These are phyloP conservation scores for Liparis tanakae DNA, from an alignment of 2,797 vertebrate genomes.

Conservation along the genomic window DNA sequence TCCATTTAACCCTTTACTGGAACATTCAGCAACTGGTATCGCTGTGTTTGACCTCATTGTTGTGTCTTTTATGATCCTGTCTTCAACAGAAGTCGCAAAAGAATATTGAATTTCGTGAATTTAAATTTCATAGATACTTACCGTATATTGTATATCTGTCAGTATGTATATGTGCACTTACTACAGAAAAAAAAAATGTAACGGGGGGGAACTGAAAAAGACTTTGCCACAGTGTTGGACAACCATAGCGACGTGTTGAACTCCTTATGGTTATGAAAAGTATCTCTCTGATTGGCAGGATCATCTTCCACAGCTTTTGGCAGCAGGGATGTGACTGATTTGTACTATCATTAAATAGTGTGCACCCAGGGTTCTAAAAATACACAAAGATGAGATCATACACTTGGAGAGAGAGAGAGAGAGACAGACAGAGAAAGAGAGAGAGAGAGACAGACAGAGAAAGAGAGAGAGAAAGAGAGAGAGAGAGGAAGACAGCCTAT, in stretches of 20 bases:
- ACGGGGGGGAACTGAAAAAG: slow-evolving; percentile 15
- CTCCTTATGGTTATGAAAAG: slow-evolving; percentile 52
- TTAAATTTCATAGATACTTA: background rate
- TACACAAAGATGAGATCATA: slow-evolving; percentile 80
- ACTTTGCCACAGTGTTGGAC: slow-evolving; percentile 25
- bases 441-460: slow-evolving; percentile 62
- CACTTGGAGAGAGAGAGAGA: slow-evolving; percentile 60
- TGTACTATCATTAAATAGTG: slow-evolving; percentile 77
- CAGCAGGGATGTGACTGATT: slow-evolving; percentile 64
- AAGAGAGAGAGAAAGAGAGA: too few species aligned
- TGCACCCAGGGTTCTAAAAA: slow-evolving; percentile 78
- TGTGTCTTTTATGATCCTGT: slow-evolving; percentile 5
- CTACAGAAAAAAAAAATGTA: slow-evolving; percentile 12
- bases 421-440: slow-evolving; percentile 55
- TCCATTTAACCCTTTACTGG: slow-evolving; percentile 16
- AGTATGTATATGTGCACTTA: background rate
- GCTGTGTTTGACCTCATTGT: background rate
- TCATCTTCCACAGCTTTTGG: slow-evolving; percentile 63
- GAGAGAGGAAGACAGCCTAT: too few species aligned
- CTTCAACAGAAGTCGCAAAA: background rate
- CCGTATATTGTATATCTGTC: background rate
- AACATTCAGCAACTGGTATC: slow-evolving; percentile 10
- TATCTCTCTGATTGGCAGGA: slow-evolving; percentile 51
- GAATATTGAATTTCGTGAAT: background rate
- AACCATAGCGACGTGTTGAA: slow-evolving; percentile 33